These are phyloP conservation scores for Pipa parva DNA, from an alignment of 2,113 vertebrate genomes.

Conservation along the genomic window DNA sequence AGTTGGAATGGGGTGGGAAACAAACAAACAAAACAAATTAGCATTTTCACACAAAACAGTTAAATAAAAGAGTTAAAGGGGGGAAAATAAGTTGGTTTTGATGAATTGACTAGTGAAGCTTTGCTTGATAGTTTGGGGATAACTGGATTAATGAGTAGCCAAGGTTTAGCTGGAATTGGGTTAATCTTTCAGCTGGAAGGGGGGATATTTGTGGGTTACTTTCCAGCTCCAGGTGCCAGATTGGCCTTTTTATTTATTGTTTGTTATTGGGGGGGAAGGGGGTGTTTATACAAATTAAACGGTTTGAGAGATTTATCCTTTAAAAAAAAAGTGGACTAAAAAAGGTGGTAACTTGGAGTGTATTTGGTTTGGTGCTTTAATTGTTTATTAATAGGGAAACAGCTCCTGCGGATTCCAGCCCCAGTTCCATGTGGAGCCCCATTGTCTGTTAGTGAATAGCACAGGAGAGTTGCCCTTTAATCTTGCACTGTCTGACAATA, in stretches of 20 bases:
- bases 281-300: too few relatives aligned
- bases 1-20: not conserved
- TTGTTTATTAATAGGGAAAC: not conserved
- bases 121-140: not conserved
- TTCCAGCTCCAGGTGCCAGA: slow-evolving; percentile 1
- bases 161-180: slow-evolving; percentile 21
- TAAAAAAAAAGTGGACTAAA: too few relatives aligned
- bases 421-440: slow-evolving; percentile 21
- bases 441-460: slow-evolving; percentile 38
- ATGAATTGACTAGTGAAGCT: too few relatives aligned
- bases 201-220: slow-evolving; percentile 10
- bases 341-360: too few relatives aligned
- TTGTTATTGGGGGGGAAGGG: not conserved
- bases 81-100: too few relatives aligned
- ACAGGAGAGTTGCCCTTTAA: slow-evolving; percentile 28
- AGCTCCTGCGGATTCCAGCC: not conserved
- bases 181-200: slow-evolving; percentile 36
- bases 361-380: too few relatives aligned
- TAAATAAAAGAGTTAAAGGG: not conserved
- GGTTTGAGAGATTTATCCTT: too few relatives aligned
- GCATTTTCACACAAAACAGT: not conserved
- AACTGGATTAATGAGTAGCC: slow-evolving; percentile 41
- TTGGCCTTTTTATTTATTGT: slow-evolving; percentile 3
- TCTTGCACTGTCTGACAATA: slow-evolving; percentile 24
- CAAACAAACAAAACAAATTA: too few relatives aligned